Percentiles rank a stretch among this genome's conserved stretches.
phyloP scores from a whole-genome alignment of 2,113 vertebrate genomes.

The Ailuropoda melanoleuca region DNA sequence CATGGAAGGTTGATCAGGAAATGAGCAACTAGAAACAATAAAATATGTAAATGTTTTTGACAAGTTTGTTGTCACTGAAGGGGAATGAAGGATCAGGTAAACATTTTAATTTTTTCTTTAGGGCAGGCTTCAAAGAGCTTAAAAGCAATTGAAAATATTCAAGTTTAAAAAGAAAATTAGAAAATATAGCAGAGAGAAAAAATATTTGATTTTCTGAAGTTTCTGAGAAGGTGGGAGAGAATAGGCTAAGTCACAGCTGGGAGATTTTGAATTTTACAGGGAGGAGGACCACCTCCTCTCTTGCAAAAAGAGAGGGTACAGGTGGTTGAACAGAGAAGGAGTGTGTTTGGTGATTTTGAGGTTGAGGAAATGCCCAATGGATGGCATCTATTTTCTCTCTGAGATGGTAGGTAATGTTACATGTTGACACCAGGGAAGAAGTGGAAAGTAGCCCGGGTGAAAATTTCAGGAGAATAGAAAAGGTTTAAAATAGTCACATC shows the following conservation, averaged over 20 bases:
- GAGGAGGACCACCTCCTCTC: neutral
- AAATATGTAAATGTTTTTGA: neutral
- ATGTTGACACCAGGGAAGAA: neutral
- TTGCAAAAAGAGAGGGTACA: neutral
- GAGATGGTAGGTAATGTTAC: neutral
- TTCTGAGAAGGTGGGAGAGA: neutral
- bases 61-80: neutral
- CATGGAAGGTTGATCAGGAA: neutral
- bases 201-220: neutral
- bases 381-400: neutral
- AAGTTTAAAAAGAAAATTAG: neutral
- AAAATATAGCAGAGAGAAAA: neutral
- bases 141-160: neutral
- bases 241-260: neutral
- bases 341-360: neutral
- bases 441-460: neutral
- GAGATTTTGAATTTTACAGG: neutral
- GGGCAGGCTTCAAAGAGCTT: neutral
- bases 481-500: neutral
- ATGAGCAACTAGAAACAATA: neutral
- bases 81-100: neutral
- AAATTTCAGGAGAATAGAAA: neutral
- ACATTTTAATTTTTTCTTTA: neutral
- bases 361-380: neutral
- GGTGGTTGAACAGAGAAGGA: neutral